phyloP scores from a whole-genome alignment of 2,797 vertebrate species.

The Mormyrus hasselquistii region DNA sequence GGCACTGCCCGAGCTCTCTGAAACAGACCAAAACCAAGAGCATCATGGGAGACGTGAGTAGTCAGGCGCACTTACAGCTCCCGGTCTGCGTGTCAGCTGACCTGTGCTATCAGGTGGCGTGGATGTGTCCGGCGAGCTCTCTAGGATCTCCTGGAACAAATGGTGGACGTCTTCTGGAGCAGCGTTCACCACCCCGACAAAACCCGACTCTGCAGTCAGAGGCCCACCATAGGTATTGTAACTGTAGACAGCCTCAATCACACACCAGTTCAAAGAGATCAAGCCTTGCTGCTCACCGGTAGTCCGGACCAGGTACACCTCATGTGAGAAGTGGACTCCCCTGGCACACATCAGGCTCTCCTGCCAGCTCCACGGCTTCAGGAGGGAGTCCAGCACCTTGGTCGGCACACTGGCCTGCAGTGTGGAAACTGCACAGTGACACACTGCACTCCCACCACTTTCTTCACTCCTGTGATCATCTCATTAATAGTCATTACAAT shows the following conservation, averaged over 20 bases:
- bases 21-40: neutral
- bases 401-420: constrained; percentile 45
- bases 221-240: neutral
- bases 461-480: neutral
- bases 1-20: constrained; percentile 30
- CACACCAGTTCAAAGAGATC: neutral
- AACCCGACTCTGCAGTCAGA: constrained; percentile 65
- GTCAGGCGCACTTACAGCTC: neutral
- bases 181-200: constrained; percentile 66
- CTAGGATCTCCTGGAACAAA: constrained; percentile 43
- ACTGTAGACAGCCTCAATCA: neutral
- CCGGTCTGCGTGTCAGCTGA: neutral
- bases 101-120: constrained; percentile 12
- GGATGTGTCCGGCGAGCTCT: constrained; percentile 15
- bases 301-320: constrained; percentile 59
- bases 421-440: neutral
- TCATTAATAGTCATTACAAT: neutral
- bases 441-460: neutral
- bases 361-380: constrained; percentile 54
- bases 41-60: neutral
- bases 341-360: constrained; percentile 50
- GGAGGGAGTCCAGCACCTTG: constrained; percentile 42
- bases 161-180: constrained; percentile 53
- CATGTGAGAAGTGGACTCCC: constrained; percentile 41
- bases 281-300: constrained; percentile 43